Base-by-base conservation (phyloP, 2,888 invertebrate species). In the Dryadula phaetusa region DNA sequence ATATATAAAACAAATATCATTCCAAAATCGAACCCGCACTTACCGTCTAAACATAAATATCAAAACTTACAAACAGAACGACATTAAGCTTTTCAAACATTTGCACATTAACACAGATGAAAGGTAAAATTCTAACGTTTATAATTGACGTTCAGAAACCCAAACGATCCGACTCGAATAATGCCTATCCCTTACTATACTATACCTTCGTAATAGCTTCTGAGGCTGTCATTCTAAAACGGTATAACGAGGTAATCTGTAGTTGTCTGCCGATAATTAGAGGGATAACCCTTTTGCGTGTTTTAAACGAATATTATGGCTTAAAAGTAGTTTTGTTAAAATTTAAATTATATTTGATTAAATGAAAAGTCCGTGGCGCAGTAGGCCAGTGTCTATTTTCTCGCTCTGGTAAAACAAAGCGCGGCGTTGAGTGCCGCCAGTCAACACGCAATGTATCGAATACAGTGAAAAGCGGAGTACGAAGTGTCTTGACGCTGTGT, bases 201-300 rank as follows among this genome's bases (percentile, higher is more conserved):
- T n/a, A n/a, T 58, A 46, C 64, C 64, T 64, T 64, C 25, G 54
- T 64, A 56, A 64, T 56, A 56, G 54, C 54, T 54, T 56, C 46
- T 22, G 56, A 18, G 18, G 46, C 67, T 64, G 64, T 67, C 60
- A 67, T 37, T 64, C 60, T 46, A 22, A 63, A 67, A 54, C 3
- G 54, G 67, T 53, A 67, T 67, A 64, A 64, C 46, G 60, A 61
- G 53, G 64, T 54, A 61, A 64, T 67, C 60, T 64, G 32, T 56
- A 54, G 53, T 61, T 64, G 67, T 67, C 62, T 62, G 63, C 37
- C 61, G 67, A 67, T 67, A 67, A 67, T 67, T 67, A 64, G 60
- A 64, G 53, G 67, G 53, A 44, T 28, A 16, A 22, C 40, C 58
- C 58, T 58, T 58, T 58, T 25, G 40, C 16, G 20, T 42, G n/a